These are phyloP conservation scores for Stichopus chloronotus DNA, from an alignment of 35 echinoderm and acorn worm genomes.

Conservation along the genomic window DNA sequence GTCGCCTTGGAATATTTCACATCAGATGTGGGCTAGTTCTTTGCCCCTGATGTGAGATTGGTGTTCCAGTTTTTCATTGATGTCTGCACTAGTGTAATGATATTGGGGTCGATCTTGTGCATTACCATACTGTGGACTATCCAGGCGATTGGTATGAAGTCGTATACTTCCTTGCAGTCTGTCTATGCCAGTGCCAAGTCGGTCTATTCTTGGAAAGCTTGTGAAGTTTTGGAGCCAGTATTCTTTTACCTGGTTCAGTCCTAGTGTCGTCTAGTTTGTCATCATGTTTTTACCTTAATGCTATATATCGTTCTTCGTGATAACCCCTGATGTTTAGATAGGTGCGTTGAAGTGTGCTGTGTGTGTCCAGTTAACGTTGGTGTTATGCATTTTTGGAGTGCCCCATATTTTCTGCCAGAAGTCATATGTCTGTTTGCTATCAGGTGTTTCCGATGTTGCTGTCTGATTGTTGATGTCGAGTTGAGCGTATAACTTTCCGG, in stretches of 20 bases:
- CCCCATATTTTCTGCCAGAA: constrained; percentile 9
- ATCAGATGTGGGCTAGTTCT: too few species aligned
- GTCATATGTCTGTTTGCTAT: neutral
- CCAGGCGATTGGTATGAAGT: too few species aligned
- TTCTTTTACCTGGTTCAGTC: neutral
- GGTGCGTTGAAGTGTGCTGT: neutral
- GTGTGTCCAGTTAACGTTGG: neutral
- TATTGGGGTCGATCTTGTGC: too few species aligned
- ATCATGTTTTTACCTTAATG: neutral
- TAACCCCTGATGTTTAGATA: neutral
- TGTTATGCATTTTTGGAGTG: neutral
- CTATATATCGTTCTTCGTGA: neutral
- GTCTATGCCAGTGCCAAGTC: too few species aligned
- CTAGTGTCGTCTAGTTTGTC: neutral
- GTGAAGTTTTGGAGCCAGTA: neutral
- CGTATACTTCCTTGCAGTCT: too few species aligned
- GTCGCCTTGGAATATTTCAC: too few species aligned
- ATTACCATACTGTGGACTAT: too few species aligned
- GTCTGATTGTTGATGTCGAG: neutral
- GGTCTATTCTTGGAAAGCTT: neutral
- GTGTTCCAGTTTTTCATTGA: too few species aligned
- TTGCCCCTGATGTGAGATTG: too few species aligned
- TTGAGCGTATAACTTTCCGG: neutral
- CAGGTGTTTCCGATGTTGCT: neutral
- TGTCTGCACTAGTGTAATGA: too few species aligned